These are phyloP conservation scores for Eupeodes latifasciatus DNA, from an alignment of 2,888 invertebrate genomes.

Conservation along the genomic window DNA sequence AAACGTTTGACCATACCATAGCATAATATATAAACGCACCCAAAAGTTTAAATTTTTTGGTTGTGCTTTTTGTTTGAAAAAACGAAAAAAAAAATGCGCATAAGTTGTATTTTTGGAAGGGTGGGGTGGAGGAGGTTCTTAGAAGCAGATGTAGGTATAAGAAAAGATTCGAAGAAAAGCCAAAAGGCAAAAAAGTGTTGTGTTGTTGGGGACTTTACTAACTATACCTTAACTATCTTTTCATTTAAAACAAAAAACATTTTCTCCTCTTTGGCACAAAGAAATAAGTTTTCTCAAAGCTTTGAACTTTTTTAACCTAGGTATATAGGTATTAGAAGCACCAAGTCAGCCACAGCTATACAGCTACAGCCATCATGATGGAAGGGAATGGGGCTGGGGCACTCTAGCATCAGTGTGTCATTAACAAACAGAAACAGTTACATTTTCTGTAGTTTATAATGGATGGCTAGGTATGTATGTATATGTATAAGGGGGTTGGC, in stretches of 20 bases:
- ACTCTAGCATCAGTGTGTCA: constrained; percentile 21
- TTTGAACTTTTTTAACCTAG: background rate
- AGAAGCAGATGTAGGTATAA: background rate
- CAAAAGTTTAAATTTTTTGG: constrained; percentile 62
- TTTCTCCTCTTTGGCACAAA: background rate
- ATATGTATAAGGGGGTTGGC: background rate
- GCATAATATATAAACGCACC: constrained; percentile 70
- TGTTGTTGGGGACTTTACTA: background rate
- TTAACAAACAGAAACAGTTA: constrained; percentile 53
- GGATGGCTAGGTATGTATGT: background rate
- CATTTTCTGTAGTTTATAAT: constrained; percentile 2
- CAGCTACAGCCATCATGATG: too few relatives aligned
- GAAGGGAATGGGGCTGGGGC: background rate
- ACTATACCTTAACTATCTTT: background rate
- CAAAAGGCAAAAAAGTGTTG: background rate
- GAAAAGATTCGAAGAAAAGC: background rate
- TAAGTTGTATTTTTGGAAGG: background rate
- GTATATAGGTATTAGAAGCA: background rate
- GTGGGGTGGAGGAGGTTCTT: background rate
- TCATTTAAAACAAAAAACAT: background rate
- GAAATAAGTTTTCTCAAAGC: constrained; percentile 26
- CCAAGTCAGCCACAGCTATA: background rate
- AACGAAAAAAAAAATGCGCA: background rate
- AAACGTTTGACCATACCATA: background rate
- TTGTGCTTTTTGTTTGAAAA: constrained; percentile 50